Evolutionary conservation across 2,888 invertebrate genomes (phyloP).

Genomic region (Lycia hirtaria): DNA sequence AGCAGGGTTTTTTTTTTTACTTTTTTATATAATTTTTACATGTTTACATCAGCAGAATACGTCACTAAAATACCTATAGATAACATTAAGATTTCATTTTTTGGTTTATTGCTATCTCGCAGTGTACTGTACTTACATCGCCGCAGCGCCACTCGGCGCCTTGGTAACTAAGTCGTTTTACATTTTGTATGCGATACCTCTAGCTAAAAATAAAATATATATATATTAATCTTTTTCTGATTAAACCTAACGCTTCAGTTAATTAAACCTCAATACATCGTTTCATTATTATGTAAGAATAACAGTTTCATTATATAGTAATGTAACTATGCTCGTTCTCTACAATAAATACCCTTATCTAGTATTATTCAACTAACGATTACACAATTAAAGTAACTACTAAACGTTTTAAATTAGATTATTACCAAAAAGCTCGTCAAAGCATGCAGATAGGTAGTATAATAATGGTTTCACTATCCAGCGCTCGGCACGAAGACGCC

Average conservation of each 20-base stretch:
- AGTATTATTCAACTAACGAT: constrained; percentile 81
- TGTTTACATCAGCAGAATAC: constrained; percentile 83
- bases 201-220: constrained; percentile 82
- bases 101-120: constrained; percentile 85
- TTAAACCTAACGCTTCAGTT: constrained; percentile 76
- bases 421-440: constrained; percentile 86
- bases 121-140: constrained; percentile 64
- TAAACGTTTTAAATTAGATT: constrained; percentile 81
- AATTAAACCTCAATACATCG: constrained; percentile 75
- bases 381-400: constrained; percentile 83
- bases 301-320: constrained; percentile 75
- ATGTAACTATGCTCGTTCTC: constrained; percentile 80
- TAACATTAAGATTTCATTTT: constrained; percentile 83
- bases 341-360: constrained; percentile 85
- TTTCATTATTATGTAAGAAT: constrained; percentile 82
- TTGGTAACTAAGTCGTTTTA: constrained; percentile 71
- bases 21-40: constrained; percentile 75
- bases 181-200: constrained; percentile 79
- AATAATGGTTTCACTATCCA: constrained; percentile 81
- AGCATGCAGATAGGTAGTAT: constrained; percentile 84
- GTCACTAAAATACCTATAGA: constrained; percentile 79
- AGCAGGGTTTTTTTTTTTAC: constrained; percentile 80
- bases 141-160: constrained; percentile 50
- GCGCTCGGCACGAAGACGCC: constrained; percentile 75
- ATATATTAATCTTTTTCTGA: constrained; percentile 82